A percentile compares a stretch with the other conserved stretches of the same genome.
Evolutionary conservation across 2,113 vertebrate species (phyloP).

Genomic region (Pangasianodon hypophthalmus): DNA sequence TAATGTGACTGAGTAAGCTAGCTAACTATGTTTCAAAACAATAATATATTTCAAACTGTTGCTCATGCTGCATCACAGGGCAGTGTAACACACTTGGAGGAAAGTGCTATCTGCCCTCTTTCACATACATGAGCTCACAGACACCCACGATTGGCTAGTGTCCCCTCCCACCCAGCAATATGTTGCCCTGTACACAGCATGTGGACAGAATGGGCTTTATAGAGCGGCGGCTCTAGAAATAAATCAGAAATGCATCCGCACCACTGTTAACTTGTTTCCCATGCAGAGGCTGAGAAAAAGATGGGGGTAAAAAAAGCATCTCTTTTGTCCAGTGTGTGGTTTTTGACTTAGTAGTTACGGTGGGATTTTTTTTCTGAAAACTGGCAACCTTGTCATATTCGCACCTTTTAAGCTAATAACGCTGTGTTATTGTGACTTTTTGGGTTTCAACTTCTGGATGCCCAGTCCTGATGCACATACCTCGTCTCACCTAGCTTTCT

Average conservation of each 20-base stretch:
- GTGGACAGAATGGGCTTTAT: background rate
- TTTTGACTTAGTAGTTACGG: background rate
- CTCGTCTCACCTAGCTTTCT: background rate
- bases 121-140: too few relatives aligned
- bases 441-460: too few relatives aligned
- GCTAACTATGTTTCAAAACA: too few relatives aligned
- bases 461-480: background rate
- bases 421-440: background rate
- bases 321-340: background rate
- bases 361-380: background rate
- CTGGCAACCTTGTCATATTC: background rate
- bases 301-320: background rate
- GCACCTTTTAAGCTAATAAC: background rate
- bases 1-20: too few relatives aligned
- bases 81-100: too few relatives aligned
- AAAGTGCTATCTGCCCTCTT: too few relatives aligned
- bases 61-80: too few relatives aligned
- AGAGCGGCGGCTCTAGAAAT: background rate
- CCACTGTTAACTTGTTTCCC: background rate
- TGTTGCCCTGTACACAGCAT: background rate
- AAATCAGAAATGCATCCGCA: background rate
- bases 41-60: too few relatives aligned
- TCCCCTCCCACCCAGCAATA: background rate
- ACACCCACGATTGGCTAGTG: too few relatives aligned
- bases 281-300: background rate